A percentile compares a stretch with the other conserved stretches of the same genome.
These are phyloP conservation scores for Oscheius sp. DNA, from an alignment of 2,888 invertebrate species.

Conservation along the genomic window DNA sequence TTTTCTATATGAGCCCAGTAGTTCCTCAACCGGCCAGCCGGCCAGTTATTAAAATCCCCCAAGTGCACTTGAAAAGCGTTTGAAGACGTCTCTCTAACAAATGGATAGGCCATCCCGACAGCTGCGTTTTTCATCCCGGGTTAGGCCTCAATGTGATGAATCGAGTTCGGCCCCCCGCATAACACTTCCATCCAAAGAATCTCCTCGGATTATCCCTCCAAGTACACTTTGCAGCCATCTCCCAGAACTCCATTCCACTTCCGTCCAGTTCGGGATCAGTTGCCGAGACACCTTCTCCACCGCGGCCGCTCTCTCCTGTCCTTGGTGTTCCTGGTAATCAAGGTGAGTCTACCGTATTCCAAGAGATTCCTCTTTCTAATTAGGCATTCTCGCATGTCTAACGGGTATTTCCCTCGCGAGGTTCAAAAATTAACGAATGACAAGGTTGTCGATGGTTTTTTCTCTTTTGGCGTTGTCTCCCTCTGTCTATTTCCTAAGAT, in stretches of 20 bases:
- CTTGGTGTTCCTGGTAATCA: constrained; percentile 47
- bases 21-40: not conserved
- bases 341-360: constrained; percentile 3
- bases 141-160: constrained; percentile 30
- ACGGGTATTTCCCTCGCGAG: too few species aligned
- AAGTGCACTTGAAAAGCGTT: not conserved
- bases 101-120: constrained; percentile 1
- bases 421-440: too few species aligned
- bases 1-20: not conserved
- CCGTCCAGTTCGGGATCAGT: constrained; percentile 51
- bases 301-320: constrained; percentile 55
- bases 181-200: constrained; percentile 8
- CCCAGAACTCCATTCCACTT: constrained; percentile 52
- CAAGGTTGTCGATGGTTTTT: too few species aligned
- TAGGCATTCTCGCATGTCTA: too few species aligned
- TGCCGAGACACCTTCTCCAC: constrained; percentile 51
- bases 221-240: constrained; percentile 40
- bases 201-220: not conserved
- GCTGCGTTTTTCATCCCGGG: constrained; percentile 23
- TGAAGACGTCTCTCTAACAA: not conserved
- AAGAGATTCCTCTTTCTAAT: not conserved
- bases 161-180: constrained; percentile 24
- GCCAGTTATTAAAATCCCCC: not conserved
- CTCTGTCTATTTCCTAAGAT: too few species aligned
- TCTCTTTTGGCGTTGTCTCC: too few species aligned